These are phyloP conservation scores for Cyrtodaria siliqua DNA, from an alignment of 2,888 invertebrate species.

Conservation along the genomic window DNA sequence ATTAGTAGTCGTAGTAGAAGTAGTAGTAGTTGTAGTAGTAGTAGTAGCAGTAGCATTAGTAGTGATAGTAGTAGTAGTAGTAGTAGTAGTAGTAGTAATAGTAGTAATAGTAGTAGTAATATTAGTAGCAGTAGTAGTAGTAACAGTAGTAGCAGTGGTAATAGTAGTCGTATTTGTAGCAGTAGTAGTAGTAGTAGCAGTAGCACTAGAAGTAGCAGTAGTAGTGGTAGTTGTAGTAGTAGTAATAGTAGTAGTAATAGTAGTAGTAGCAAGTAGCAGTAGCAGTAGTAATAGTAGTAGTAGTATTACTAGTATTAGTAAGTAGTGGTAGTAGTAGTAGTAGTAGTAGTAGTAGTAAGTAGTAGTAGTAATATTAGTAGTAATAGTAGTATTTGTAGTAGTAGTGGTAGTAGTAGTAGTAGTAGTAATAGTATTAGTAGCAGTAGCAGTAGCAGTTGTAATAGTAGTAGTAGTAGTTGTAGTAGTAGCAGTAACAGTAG, in stretches of 20 bases:
- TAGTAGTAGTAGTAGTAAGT: slow-evolving; percentile 56
- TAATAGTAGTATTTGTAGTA: background rate
- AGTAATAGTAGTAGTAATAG: slow-evolving; percentile 30
- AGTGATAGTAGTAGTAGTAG: slow-evolving; percentile 3
- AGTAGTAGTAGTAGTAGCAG: slow-evolving; percentile 10
- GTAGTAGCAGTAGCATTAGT: background rate
- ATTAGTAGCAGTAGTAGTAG: too few species aligned
- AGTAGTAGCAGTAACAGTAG: slow-evolving; percentile 29
- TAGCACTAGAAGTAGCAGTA: slow-evolving; percentile 1
- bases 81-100: slow-evolving; percentile 38
- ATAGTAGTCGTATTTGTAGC: slow-evolving; percentile 15
- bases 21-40: too few species aligned
- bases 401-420: too few species aligned
- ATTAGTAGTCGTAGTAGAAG: background rate
- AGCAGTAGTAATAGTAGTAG: slow-evolving; percentile 26
- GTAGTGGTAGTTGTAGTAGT: slow-evolving; percentile 48
- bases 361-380: slow-evolving; percentile 30
- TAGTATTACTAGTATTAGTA: slow-evolving; percentile 42
- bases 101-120: slow-evolving; percentile 47
- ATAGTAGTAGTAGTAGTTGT: slow-evolving; percentile 19
- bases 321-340: slow-evolving; percentile 21
- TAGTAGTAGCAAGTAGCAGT: slow-evolving; percentile 1
- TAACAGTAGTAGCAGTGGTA: too few species aligned
- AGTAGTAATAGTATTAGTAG: slow-evolving; percentile 1
- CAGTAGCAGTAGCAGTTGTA: slow-evolving; percentile 20